phyloP scores from a whole-genome alignment of 2,888 invertebrate species.

The Lithophane leautieri region DNA sequence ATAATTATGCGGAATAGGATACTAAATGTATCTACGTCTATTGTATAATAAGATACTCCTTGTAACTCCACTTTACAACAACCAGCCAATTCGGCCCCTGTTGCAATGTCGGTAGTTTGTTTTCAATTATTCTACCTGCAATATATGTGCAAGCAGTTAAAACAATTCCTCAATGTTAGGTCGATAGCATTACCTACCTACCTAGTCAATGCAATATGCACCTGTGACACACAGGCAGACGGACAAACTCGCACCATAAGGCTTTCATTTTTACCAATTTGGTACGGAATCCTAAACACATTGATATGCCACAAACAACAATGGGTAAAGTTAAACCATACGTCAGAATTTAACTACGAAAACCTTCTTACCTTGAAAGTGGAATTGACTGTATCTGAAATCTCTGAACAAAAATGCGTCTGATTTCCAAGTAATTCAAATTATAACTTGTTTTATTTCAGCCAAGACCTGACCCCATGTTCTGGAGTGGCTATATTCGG shows the following conservation, averaged over 20 bases:
- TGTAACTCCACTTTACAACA: no score
- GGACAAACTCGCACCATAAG: neutral
- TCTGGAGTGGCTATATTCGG: slow-evolving; percentile 85
- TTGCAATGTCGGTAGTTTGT: no score
- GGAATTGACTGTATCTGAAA: neutral
- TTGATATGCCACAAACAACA: neutral
- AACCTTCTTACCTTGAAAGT: neutral
- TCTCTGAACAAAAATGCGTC: neutral
- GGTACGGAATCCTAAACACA: neutral
- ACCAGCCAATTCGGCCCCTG: no score
- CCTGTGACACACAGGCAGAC: neutral
- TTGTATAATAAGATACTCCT: no score
- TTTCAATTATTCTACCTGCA: no score
- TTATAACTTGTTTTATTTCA: slow-evolving; percentile 69
- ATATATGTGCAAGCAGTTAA: no score
- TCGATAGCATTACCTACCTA: no score
- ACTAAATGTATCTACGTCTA: no score
- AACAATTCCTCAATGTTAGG: no score
- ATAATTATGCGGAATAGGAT: no score
- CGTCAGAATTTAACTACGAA: neutral
- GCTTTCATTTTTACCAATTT: neutral
- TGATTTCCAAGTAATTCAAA: neutral
- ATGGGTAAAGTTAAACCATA: neutral
- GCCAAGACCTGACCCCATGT: slow-evolving; percentile 85
- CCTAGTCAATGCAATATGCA: neutral